Conservation (phyloP, 2,888 invertebrate genomes). For the Poecilus cupreus region DNA sequence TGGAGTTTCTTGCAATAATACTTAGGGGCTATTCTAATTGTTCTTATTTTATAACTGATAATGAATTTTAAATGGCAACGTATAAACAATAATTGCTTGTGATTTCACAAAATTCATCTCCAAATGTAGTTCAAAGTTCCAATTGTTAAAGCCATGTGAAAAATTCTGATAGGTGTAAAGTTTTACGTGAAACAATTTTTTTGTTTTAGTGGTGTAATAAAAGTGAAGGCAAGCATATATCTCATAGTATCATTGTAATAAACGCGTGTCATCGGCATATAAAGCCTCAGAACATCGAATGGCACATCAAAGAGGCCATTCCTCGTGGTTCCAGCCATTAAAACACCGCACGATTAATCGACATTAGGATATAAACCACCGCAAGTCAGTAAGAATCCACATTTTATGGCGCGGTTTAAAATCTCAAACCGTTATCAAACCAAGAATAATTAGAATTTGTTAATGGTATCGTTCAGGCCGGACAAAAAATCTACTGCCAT, state of each 20-base stretch:
- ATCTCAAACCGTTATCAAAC: slow-evolving; percentile 40
- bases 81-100: no score
- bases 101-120: no score
- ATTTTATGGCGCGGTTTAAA: slow-evolving; percentile 2
- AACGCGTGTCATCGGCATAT: slow-evolving; percentile 37
- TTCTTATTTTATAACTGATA: no score
- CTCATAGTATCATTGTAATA: slow-evolving; percentile 29
- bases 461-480: not conserved
- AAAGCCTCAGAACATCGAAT: slow-evolving; percentile 1
- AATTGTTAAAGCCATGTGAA: not conserved
- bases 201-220: slow-evolving; percentile 19
- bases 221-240: slow-evolving; percentile 16
- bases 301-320: slow-evolving; percentile 5
- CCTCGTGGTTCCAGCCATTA: slow-evolving; percentile 20
- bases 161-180: not conserved
- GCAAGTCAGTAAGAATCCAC: slow-evolving; percentile 3
- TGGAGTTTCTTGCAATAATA: no score
- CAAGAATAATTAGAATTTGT: slow-evolving; percentile 28
- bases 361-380: slow-evolving; percentile 16
- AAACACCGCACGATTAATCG: slow-evolving; percentile 33
- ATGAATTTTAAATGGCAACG: no score
- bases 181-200: not conserved
- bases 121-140: no score
- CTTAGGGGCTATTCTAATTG: no score
- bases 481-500: slow-evolving; percentile 21